These are phyloP conservation scores for Exephanes ischioxanthus DNA, from an alignment of 2,888 invertebrate species.

Conservation along the genomic window DNA sequence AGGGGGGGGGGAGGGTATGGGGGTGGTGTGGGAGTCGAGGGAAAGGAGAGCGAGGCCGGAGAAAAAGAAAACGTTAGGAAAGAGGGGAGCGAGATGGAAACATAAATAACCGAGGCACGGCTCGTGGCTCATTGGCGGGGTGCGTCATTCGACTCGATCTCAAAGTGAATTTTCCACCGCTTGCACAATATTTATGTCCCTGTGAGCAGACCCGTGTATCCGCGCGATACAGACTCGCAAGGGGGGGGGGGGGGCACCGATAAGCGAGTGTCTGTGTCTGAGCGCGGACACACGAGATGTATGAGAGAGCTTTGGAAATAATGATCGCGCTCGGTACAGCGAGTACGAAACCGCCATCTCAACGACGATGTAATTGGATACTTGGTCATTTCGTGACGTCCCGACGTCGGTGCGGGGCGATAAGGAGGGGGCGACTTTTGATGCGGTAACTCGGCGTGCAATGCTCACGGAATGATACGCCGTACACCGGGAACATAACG, in stretches of 20 bases:
- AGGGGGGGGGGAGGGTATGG: conserved; percentile 27
- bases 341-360: not conserved
- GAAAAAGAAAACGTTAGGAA: conserved; percentile 46
- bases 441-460: conserved; percentile 50
- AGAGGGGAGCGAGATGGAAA: conserved; percentile 51
- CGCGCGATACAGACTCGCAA: not conserved
- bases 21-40: conserved; percentile 63
- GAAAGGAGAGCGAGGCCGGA: conserved; percentile 33
- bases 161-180: conserved; percentile 65
- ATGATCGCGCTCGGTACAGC: not conserved
- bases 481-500: conserved; percentile 53
- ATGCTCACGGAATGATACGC: conserved; percentile 56
- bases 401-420: not conserved
- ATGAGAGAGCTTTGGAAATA: conserved; percentile 2
- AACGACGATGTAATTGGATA: conserved; percentile 20
- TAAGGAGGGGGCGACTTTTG: not conserved
- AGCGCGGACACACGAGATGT: not conserved
- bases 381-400: conserved; percentile 29
- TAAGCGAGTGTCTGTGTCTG: conserved; percentile 7
- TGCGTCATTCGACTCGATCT: conserved; percentile 69
- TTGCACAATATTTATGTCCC: conserved; percentile 57
- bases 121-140: conserved; percentile 63
- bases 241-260: not conserved
- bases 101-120: conserved; percentile 41
- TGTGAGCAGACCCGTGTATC: not conserved